These are phyloP conservation scores for Clitarchus hookeri DNA, from an alignment of 2,888 invertebrate genomes.

Conservation along the genomic window DNA sequence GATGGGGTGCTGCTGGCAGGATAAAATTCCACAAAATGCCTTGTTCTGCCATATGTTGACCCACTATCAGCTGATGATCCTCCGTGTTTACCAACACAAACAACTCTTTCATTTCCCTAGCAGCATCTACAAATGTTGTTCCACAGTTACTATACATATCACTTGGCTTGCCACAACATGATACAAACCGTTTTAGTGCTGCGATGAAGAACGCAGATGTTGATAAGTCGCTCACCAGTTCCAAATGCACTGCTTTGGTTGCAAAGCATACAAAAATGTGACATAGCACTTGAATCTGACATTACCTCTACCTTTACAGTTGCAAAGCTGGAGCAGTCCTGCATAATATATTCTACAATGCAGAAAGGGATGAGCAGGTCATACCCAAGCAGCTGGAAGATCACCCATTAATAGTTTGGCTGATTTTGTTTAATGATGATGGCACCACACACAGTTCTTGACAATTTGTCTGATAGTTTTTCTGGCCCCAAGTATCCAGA, in stretches of 20 bases:
- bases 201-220: neutral
- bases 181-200: neutral
- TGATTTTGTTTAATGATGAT: neutral
- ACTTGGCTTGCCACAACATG: neutral
- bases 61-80: neutral
- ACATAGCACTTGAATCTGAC: too few relatives aligned
- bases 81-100: neutral
- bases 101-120: neutral
- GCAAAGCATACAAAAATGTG: neutral
- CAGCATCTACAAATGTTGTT: neutral
- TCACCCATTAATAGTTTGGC: too few relatives aligned
- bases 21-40: neutral
- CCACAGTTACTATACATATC: neutral
- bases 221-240: neutral
- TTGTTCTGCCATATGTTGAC: neutral
- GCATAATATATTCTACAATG: too few relatives aligned
- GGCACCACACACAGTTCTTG: neutral
- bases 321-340: too few relatives aligned
- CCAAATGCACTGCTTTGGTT: too few relatives aligned
- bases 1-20: neutral
- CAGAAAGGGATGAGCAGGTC: too few relatives aligned
- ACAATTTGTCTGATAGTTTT: neutral
- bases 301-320: neutral
- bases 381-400: too few relatives aligned
- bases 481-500: neutral